Percentiles rank a stretch among this genome's conserved stretches.
Evolutionary conservation across 2,888 invertebrate genomes (phyloP).

Genomic region (Theretra japonica): DNA sequence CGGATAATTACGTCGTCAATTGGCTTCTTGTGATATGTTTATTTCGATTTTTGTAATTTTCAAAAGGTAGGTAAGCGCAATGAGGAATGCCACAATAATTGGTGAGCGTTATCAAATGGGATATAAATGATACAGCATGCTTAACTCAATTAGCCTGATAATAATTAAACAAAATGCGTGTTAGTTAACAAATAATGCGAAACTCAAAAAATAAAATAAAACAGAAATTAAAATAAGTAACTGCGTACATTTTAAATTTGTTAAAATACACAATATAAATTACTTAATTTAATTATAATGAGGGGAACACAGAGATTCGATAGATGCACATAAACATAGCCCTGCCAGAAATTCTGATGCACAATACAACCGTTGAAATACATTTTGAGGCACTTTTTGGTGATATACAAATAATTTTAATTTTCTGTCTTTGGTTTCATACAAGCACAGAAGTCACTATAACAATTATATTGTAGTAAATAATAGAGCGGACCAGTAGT

Average conservation of each 20-base stretch:
- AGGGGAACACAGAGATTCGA: slow-evolving; percentile 11
- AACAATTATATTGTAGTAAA: too few relatives aligned
- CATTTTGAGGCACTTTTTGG: too few relatives aligned
- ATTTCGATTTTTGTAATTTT: background rate
- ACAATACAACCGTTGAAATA: background rate
- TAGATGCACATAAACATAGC: background rate
- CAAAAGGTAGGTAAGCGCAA: too few relatives aligned
- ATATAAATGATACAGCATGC: slow-evolving; percentile 5
- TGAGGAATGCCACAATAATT: background rate
- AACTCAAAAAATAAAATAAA: background rate
- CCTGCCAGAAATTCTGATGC: background rate
- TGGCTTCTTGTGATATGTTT: background rate
- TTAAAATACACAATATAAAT: slow-evolving; percentile 4
- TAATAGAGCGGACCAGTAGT: too few relatives aligned
- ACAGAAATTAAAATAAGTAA: background rate
- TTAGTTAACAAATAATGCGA: background rate
- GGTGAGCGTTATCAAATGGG: background rate
- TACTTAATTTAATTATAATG: background rate
- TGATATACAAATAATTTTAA: too few relatives aligned
- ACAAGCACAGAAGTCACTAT: too few relatives aligned
- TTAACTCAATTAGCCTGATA: background rate
- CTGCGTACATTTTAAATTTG: background rate
- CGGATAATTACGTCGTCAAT: background rate
- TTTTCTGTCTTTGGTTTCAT: too few relatives aligned
- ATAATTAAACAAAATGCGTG: background rate